A percentile compares a stretch with the other conserved stretches of the same genome.
These are phyloP conservation scores for Noctilio leporinus DNA, from an alignment of 2,113 vertebrate species.

Conservation along the genomic window DNA sequence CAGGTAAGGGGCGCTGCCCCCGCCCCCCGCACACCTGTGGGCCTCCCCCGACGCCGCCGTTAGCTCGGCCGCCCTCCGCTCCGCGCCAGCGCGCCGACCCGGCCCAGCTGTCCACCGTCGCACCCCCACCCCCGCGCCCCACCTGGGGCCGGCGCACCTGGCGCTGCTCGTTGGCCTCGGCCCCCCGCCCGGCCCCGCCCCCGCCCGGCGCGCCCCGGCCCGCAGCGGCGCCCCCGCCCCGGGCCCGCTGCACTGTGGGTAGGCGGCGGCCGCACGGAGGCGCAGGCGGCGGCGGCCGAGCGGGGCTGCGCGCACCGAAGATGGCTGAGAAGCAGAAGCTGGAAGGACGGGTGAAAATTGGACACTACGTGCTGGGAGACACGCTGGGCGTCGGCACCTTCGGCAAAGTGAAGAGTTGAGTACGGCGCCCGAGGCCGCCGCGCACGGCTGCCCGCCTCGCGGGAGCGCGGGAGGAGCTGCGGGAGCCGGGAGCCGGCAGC, in stretches of 20 bases:
- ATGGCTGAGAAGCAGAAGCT: slow-evolving; percentile 96
- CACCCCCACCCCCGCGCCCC: accelerated
- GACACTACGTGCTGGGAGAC: slow-evolving; percentile 95
- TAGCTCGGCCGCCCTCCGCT: accelerated
- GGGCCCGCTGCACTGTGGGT: slow-evolving; percentile 68
- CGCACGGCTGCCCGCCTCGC: not conserved
- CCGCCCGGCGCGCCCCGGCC: not conserved
- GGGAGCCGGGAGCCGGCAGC: not conserved
- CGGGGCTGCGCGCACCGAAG: slow-evolving; percentile 67
- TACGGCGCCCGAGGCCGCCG: slow-evolving; percentile 59
- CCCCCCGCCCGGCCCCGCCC: not conserved
- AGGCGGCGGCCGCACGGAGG: slow-evolving; percentile 13
- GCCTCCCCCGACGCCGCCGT: not conserved
- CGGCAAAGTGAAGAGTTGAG: slow-evolving; percentile 99
- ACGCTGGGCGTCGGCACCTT: slow-evolving; percentile 98
- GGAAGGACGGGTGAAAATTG: slow-evolving; percentile 96
- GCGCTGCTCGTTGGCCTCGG: accelerated
- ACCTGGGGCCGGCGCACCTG: not conserved
- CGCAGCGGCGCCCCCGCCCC: not conserved
- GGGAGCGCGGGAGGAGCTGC: not conserved
- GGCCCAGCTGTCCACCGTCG: not conserved
- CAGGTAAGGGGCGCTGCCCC: not conserved
- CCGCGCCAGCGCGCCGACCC: accelerated
- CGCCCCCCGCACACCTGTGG: not conserved
- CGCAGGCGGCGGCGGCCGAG: not conserved